Conservation (phyloP, 2,888 invertebrate genomes). For the Ptychoptera contaminata region DNA sequence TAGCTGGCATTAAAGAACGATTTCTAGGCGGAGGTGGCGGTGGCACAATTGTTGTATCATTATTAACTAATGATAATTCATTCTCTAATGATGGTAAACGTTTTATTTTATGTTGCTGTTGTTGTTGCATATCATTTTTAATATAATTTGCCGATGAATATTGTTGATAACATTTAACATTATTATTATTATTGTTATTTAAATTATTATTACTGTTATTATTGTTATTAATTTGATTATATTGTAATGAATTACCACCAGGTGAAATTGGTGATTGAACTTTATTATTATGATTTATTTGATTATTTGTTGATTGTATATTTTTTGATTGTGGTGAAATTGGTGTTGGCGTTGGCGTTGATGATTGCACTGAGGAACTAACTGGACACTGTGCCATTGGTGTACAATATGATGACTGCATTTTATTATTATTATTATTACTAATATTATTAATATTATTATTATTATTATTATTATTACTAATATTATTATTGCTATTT, state of each 20-base stretch:
- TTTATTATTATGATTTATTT: neutral
- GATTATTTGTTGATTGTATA: no score
- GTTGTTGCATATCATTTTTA: constrained; percentile 19
- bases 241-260: no score
- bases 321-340: no score
- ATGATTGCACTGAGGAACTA: no score
- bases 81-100: neutral
- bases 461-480: constrained; percentile 15
- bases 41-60: constrained; percentile 12
- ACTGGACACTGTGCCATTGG: no score
- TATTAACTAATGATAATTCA: neutral
- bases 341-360: no score
- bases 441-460: neutral
- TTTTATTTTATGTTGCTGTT: constrained; percentile 14
- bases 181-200: neutral
- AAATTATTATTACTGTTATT: neutral
- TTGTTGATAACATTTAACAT: constrained; percentile 4
- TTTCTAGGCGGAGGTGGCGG: constrained; percentile 28
- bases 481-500: neutral
- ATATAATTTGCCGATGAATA: neutral
- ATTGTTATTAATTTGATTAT: neutral
- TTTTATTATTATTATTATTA: constrained; percentile 16
- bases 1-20: constrained; percentile 17
- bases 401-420: neutral
- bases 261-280: no score